Evolutionary conservation across 2,113 vertebrate species (phyloP).

Genomic region (Scomber scombrus): DNA sequence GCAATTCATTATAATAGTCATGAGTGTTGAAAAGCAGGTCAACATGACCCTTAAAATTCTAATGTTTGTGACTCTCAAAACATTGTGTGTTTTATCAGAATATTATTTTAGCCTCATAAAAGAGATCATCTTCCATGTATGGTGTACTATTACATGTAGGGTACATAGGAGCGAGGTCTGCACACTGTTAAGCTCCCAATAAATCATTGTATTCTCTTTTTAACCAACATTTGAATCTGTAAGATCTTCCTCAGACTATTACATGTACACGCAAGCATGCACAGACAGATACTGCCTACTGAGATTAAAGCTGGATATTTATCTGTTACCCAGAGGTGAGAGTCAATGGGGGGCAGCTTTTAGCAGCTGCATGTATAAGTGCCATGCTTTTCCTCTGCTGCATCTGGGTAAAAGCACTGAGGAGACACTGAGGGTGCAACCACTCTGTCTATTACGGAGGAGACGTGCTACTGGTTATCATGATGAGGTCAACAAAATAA

Average conservation of each 20-base stretch:
- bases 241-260: neutral
- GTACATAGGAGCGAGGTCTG: too few species aligned
- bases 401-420: slow-evolving; percentile 67
- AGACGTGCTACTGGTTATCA: slow-evolving; percentile 37
- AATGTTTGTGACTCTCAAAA: slow-evolving; percentile 22
- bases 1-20: slow-evolving; percentile 62
- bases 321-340: slow-evolving; percentile 75
- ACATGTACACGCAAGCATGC: slow-evolving; percentile 16
- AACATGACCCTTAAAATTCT: slow-evolving; percentile 49
- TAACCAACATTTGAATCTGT: too few species aligned
- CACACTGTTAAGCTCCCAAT: too few species aligned
- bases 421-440: slow-evolving; percentile 61
- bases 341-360: slow-evolving; percentile 79
- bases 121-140: neutral
- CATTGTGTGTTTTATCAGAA: neutral
- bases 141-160: neutral
- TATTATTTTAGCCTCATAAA: slow-evolving; percentile 39
- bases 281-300: slow-evolving; percentile 20
- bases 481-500: slow-evolving; percentile 46
- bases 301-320: slow-evolving; percentile 71
- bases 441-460: slow-evolving; percentile 54
- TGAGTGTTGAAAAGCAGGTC: slow-evolving; percentile 63
- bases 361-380: slow-evolving; percentile 76
- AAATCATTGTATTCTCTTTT: too few species aligned
- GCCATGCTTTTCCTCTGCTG: slow-evolving; percentile 52